Percentiles rank a stretch among this genome's conserved stretches.
Conservation (phyloP, 2,888 invertebrate genomes). For the Zygothrica quintamaculata region DNA sequence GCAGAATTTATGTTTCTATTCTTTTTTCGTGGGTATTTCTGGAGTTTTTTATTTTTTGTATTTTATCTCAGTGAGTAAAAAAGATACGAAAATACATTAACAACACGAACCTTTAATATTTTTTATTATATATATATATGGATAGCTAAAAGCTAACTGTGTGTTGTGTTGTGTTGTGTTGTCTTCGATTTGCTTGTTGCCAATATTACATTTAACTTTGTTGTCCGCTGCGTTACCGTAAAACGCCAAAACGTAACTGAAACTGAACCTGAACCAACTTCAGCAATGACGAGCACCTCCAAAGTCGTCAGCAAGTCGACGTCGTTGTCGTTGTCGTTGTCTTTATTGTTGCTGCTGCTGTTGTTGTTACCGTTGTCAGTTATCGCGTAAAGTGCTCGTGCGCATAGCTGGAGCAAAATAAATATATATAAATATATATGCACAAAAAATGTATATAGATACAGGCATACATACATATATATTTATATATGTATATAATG, state of each 20-base stretch:
- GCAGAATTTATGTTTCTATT: constrained; percentile 38
- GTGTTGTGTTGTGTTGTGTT: no score
- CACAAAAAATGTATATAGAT: constrained; percentile 11
- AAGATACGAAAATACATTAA: constrained; percentile 17
- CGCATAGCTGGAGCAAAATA: constrained; percentile 67
- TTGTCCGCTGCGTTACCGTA: constrained; percentile 76
- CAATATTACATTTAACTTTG: constrained; percentile 18
- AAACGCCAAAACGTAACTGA: constrained; percentile 79
- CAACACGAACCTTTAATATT: constrained; percentile 52
- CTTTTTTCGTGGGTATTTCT: not conserved
- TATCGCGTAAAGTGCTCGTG: constrained; percentile 74
- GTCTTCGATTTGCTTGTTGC: constrained; percentile 7
- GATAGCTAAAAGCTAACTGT: constrained; percentile 47
- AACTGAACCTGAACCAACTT: constrained; percentile 75
- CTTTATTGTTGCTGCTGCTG: constrained; percentile 6
- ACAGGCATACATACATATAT: not conserved
- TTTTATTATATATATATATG: no score
- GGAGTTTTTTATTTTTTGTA: constrained; percentile 24
- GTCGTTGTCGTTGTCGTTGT: constrained; percentile 14
- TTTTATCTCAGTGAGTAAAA: constrained; percentile 3
- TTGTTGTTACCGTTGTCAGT: constrained; percentile 39
- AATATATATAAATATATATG: constrained; percentile 33
- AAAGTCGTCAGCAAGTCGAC: constrained; percentile 45
- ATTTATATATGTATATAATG: constrained; percentile 26
- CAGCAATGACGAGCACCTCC: constrained; percentile 59